phyloP scores from a whole-genome alignment of 2,113 vertebrate genomes.

The Gambusia holbrooki region DNA sequence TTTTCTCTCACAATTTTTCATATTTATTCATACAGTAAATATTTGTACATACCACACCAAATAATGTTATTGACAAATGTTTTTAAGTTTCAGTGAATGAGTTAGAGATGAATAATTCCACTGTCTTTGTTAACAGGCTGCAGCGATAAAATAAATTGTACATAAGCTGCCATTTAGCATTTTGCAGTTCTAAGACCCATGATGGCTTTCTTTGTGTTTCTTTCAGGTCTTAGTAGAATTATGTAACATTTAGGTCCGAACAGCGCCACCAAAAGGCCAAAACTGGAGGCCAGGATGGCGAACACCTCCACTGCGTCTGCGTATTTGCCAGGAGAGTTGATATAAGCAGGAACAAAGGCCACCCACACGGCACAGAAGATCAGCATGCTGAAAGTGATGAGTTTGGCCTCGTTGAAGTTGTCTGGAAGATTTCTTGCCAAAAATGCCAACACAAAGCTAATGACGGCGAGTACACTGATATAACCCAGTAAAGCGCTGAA shows the following conservation, averaged over 20 bases:
- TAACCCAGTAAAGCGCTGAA: constrained; percentile 68
- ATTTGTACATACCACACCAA: background rate
- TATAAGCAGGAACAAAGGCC: constrained; percentile 60
- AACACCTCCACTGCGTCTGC: constrained; percentile 42
- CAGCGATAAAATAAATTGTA: background rate
- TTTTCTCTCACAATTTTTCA: background rate
- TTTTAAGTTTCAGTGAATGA: background rate
- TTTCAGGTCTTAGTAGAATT: constrained; percentile 63
- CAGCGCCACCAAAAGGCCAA: constrained; percentile 71
- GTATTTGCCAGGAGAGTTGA: constrained; percentile 37
- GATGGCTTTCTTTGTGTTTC: constrained; percentile 71
- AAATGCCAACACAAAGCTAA: constrained; percentile 74
- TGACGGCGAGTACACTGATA: constrained; percentile 66
- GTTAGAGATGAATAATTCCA: background rate
- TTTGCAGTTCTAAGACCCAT: constrained; percentile 20
- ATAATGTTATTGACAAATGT: background rate
- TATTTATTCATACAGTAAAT: background rate
- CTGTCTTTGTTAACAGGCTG: background rate
- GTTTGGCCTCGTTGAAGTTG: constrained; percentile 73
- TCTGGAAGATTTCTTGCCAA: constrained; percentile 74
- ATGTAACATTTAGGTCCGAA: constrained; percentile 61
- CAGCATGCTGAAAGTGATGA: constrained; percentile 79
- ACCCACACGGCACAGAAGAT: constrained; percentile 79
- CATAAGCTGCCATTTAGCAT: background rate
- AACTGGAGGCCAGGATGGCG: constrained; percentile 77